Percentiles rank a stretch among this genome's conserved stretches.
phyloP scores from a whole-genome alignment of 2,797 vertebrate species.

The Champsocephalus gunnari region DNA sequence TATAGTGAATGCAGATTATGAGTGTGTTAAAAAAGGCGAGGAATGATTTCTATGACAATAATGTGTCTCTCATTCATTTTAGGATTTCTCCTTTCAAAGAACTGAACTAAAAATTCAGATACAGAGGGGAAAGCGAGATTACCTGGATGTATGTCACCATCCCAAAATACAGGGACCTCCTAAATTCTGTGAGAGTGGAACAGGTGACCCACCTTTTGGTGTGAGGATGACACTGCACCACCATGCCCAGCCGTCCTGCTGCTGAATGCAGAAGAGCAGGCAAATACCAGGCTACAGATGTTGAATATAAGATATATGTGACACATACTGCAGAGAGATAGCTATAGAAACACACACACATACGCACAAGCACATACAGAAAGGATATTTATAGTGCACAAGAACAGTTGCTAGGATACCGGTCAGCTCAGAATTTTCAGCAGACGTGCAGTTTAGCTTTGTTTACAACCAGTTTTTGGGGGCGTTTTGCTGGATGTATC shows the following conservation, averaged over 20 bases:
- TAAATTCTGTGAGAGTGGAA: slow-evolving; percentile 32
- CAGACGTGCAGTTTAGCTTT: slow-evolving; percentile 52
- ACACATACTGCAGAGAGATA: background rate
- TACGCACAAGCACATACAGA: slow-evolving; percentile 29
- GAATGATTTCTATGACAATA: background rate
- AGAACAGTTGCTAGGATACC: slow-evolving; percentile 76
- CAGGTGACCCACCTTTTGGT: slow-evolving; percentile 68
- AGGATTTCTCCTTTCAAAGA: background rate
- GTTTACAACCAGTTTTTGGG: slow-evolving; percentile 34
- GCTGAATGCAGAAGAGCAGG: slow-evolving; percentile 2
- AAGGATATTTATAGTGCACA: slow-evolving; percentile 60
- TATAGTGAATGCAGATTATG: background rate
- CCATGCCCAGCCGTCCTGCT: slow-evolving; percentile 48
- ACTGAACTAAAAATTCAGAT: slow-evolving; percentile 2
- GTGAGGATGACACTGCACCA: slow-evolving; percentile 40
- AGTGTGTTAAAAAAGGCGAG: background rate
- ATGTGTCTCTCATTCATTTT: background rate
- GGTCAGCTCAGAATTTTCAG: slow-evolving; percentile 45
- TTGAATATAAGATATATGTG: background rate
- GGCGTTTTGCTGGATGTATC: too few relatives aligned
- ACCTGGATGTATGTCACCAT: slow-evolving; percentile 3
- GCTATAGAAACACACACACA: background rate
- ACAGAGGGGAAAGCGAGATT: background rate
- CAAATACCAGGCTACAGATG: slow-evolving; percentile 15
- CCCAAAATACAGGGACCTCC: background rate